phyloP scores from a whole-genome alignment of 2,113 vertebrate species.

The Mesembrinibis cayennensis region DNA sequence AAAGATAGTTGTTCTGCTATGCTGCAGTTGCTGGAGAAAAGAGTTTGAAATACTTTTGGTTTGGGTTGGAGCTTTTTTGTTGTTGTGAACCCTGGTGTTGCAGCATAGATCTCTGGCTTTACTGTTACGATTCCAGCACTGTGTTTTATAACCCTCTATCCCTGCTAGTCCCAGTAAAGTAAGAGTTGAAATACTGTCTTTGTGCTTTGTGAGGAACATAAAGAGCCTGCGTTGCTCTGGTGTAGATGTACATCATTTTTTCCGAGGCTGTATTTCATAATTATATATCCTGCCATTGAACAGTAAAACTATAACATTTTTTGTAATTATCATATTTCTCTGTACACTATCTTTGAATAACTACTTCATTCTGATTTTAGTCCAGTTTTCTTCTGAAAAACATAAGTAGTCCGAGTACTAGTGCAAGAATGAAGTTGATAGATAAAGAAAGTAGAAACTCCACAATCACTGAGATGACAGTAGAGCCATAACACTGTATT shows the following conservation, averaged over 20 bases:
- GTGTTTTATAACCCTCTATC: neutral
- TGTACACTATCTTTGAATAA: neutral
- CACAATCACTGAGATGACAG: neutral
- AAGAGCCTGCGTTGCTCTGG: neutral
- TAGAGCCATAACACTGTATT: accelerated
- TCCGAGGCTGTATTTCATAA: neutral
- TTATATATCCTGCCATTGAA: neutral
- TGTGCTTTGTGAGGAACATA: neutral
- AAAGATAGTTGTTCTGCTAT: neutral
- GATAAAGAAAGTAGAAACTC: neutral
- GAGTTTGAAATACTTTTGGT: neutral
- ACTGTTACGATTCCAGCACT: neutral
- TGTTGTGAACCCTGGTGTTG: neutral
- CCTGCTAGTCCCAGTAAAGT: neutral
- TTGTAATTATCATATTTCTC: neutral
- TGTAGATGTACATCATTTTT: neutral
- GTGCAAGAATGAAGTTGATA: neutral
- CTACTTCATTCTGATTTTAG: neutral
- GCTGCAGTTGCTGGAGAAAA: neutral
- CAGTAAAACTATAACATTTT: neutral
- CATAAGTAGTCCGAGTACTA: neutral
- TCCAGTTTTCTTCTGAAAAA: neutral
- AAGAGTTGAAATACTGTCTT: neutral
- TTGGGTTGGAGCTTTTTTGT: neutral
- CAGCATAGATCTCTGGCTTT: neutral